Evolutionary conservation across 92 coral and sea anemone species (phyloP).

Genomic region (Desmophyllum pertusum): DNA sequence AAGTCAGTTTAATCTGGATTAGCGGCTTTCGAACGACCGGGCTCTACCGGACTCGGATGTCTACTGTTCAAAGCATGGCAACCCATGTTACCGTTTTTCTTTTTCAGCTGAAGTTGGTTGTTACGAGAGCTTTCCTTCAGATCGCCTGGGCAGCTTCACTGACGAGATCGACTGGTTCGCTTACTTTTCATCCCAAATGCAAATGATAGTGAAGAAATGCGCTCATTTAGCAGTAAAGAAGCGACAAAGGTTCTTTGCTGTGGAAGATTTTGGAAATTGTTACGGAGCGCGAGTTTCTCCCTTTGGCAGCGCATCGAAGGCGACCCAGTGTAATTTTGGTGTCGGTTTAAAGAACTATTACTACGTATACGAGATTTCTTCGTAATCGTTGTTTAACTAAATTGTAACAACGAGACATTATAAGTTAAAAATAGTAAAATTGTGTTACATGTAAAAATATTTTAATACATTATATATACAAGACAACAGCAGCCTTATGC

Average conservation of each 20-base stretch:
- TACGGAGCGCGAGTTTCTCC: not conserved
- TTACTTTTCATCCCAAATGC: constrained; percentile 11
- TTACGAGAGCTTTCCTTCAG: not conserved
- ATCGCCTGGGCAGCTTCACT: not conserved
- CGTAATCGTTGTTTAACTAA: not conserved
- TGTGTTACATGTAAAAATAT: not conserved
- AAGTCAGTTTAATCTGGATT: no score
- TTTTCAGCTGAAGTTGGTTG: constrained; percentile 28
- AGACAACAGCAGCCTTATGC: no score
- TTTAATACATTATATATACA: no score
- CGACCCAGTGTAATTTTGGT: constrained; percentile 10
- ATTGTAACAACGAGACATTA: no score
- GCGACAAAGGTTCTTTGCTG: constrained; percentile 6
- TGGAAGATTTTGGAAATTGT: constrained; percentile 30
- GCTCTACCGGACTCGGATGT: no score
- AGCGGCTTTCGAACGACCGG: no score
- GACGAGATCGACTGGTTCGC: constrained; percentile 29
- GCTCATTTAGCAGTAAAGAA: constrained; percentile 4
- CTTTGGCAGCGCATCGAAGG: not conserved
- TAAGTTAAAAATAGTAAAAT: not conserved
- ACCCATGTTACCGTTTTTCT: not conserved
- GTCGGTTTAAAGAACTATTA: constrained; percentile 23
- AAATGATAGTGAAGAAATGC: constrained; percentile 14
- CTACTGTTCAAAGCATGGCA: no score
- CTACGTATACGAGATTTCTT: constrained; percentile 18